phyloP scores from a whole-genome alignment of 2,113 vertebrate genomes.

The Aviceda subcristata region DNA sequence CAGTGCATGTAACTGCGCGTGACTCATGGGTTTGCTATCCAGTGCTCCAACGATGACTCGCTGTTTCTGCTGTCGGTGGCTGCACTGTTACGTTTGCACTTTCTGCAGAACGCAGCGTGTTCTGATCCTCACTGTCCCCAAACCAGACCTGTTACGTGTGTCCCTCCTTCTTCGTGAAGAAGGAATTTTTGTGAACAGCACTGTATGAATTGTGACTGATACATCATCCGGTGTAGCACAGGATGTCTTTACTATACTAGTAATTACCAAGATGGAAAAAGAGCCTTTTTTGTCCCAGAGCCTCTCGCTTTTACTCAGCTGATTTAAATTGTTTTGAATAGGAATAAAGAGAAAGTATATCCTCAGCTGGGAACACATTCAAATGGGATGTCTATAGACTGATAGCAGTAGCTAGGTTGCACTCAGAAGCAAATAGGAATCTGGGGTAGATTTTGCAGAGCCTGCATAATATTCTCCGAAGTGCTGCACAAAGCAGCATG shows the following conservation, averaged over 20 bases:
- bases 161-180: neutral
- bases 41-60: neutral
- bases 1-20: neutral
- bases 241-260: neutral
- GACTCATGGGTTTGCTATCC: neutral
- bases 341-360: neutral
- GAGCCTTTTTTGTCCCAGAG: neutral
- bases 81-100: neutral
- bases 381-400: neutral
- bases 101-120: rapidly evolving
- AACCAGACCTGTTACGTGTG: rapidly evolving
- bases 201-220: neutral
- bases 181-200: neutral
- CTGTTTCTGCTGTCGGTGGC: neutral
- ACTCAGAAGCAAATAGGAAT: neutral
- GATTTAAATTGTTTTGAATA: neutral
- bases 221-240: rapidly evolving
- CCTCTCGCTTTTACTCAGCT: neutral
- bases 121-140: neutral
- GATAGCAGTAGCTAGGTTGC: neutral
- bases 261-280: neutral
- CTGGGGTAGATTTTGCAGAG: neutral
- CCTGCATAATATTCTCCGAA: neutral
- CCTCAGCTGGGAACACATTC: neutral
- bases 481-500: neutral